These are phyloP conservation scores for Lycocerus yunnanus DNA, from an alignment of 2,888 invertebrate genomes.

Conservation along the genomic window DNA sequence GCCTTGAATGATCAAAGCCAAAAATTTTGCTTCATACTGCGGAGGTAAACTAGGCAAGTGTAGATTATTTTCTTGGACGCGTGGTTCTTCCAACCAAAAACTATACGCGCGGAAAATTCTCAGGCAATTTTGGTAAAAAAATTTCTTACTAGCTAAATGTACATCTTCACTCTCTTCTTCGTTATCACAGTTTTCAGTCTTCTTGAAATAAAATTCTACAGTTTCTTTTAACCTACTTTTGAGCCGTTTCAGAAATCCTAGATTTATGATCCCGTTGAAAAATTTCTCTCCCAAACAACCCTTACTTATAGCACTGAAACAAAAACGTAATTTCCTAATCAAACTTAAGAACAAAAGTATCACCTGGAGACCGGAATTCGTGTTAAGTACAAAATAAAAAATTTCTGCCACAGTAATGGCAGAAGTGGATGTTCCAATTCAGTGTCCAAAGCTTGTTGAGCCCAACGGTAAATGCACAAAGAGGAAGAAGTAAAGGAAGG, in stretches of 20 bases:
- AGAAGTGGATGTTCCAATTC: slow-evolving; percentile 70
- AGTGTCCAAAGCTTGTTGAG: slow-evolving; percentile 72
- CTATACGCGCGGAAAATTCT: slow-evolving; percentile 68
- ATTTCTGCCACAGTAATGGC: slow-evolving; percentile 76
- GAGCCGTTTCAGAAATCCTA: slow-evolving; percentile 69
- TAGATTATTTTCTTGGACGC: slow-evolving; percentile 69
- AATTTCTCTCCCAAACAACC: slow-evolving; percentile 75
- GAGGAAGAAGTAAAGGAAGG: slow-evolving; percentile 60
- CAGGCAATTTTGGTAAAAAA: slow-evolving; percentile 51
- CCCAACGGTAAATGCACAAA: slow-evolving; percentile 74
- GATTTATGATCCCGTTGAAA: slow-evolving; percentile 71
- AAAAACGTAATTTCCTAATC: background rate
- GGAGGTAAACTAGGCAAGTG: slow-evolving; percentile 72
- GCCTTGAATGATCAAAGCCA: slow-evolving; percentile 66
- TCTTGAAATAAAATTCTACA: slow-evolving; percentile 60
- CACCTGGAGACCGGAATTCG: slow-evolving; percentile 58
- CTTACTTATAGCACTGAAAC: slow-evolving; percentile 57
- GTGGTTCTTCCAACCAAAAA: slow-evolving; percentile 80
- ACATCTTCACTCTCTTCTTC: slow-evolving; percentile 27
- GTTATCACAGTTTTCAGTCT: slow-evolving; percentile 54
- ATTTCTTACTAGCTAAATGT: slow-evolving; percentile 28
- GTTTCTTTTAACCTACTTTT: slow-evolving; percentile 71
- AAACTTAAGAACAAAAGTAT: background rate
- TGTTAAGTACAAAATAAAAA: slow-evolving; percentile 72
- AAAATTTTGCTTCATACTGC: slow-evolving; percentile 70